phyloP scores from a whole-genome alignment of 2,888 invertebrate species.

The Cheilosia grossa region DNA sequence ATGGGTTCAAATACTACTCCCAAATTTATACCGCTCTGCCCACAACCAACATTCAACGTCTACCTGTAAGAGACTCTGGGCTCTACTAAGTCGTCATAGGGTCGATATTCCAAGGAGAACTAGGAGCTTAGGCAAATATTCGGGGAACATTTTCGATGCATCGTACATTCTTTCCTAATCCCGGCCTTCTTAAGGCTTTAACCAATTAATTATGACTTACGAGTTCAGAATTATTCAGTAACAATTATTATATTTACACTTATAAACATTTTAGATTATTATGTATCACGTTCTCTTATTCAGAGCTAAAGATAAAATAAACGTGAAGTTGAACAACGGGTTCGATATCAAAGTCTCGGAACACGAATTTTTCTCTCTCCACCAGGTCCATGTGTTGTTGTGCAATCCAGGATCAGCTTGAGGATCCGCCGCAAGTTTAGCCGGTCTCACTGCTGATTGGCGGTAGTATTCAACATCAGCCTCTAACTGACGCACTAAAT shows the following conservation, averaged over 20 bases:
- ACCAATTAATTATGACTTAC: too few species aligned
- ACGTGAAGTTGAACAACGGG: conserved; percentile 25
- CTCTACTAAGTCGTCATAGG: too few species aligned
- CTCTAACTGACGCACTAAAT: conserved; percentile 81
- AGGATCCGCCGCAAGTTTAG: conserved; percentile 84
- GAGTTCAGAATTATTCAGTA: background rate
- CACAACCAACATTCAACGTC: too few species aligned
- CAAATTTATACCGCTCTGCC: too few species aligned
- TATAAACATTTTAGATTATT: background rate
- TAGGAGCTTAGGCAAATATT: too few species aligned
- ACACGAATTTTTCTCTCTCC: conserved; percentile 82
- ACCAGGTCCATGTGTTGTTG: conserved; percentile 86
- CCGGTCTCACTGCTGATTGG: conserved; percentile 82
- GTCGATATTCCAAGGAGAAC: too few species aligned
- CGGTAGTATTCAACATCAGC: conserved; percentile 83
- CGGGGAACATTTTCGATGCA: too few species aligned
- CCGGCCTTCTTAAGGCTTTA: too few species aligned
- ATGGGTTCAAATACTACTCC: too few species aligned
- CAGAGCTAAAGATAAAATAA: conserved; percentile 24
- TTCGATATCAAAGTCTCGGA: background rate
- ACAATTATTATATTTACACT: conserved; percentile 19
- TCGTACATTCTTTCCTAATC: too few species aligned
- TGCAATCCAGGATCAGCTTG: conserved; percentile 84
- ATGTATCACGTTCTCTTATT: conserved; percentile 4
- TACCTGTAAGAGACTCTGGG: too few species aligned